phyloP scores from a whole-genome alignment of 2,797 vertebrate species.

The Potorous gilbertii region DNA sequence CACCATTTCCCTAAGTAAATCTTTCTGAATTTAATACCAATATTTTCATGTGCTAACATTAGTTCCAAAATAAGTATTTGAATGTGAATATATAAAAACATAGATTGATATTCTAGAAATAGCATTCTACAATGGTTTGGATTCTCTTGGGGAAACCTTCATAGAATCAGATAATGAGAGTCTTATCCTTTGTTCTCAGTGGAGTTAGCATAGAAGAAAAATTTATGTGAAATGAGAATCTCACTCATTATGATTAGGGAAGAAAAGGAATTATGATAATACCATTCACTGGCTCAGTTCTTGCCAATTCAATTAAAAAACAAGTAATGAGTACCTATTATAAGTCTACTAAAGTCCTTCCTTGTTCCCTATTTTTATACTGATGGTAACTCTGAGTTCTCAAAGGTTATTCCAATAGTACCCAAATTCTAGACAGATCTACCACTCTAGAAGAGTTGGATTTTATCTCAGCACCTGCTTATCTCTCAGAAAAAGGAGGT shows the following conservation, averaged over 20 bases:
- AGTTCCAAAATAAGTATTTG: not conserved
- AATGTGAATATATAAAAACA: not conserved
- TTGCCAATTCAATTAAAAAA: not conserved
- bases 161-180: not conserved
- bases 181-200: not conserved
- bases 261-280: not conserved
- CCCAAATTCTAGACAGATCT: not conserved
- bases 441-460: not conserved
- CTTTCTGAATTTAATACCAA: constrained; percentile 4
- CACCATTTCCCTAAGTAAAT: not conserved
- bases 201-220: not conserved
- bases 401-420: not conserved
- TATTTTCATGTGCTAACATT: not conserved
- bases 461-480: too few relatives aligned
- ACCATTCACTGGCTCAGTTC: not conserved
- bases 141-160: not conserved
- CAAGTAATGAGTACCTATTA: not conserved
- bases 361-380: not conserved
- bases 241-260: not conserved
- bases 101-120: constrained; percentile 5
- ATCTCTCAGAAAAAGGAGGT: too few relatives aligned
- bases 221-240: not conserved
- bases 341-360: not conserved
- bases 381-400: not conserved
- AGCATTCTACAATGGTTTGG: not conserved